Conservation (phyloP, 2,797 vertebrate genomes). For the Macroramphosus scolopax region DNA sequence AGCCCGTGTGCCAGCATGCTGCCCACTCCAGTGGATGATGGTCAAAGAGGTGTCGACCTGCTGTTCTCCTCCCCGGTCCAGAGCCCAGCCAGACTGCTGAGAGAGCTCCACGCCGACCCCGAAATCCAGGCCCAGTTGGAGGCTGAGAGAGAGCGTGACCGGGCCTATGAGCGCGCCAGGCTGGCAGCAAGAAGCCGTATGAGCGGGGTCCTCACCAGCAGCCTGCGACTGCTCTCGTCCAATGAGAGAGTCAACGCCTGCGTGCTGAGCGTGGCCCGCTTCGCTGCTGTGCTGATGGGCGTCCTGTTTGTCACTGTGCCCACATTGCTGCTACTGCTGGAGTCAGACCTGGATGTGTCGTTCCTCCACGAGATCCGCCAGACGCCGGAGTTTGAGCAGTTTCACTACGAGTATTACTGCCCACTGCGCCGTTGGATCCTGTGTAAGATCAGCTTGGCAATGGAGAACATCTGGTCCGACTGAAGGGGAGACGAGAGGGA, state of each 20-base stretch:
- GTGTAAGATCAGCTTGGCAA: constrained; percentile 85
- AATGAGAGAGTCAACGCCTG: constrained; percentile 86
- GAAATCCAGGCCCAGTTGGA: constrained; percentile 91
- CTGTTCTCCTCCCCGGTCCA: constrained; percentile 88
- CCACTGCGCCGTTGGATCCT: constrained; percentile 91
- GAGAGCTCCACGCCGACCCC: constrained; percentile 88
- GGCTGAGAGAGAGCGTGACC: constrained; percentile 85
- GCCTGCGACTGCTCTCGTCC: constrained; percentile 84
- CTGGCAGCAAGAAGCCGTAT: constrained; percentile 73
- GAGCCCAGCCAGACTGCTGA: constrained; percentile 81
- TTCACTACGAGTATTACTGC: constrained; percentile 96
- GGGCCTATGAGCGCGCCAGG: constrained; percentile 82
- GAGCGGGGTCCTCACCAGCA: constrained; percentile 75
- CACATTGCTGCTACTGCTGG: constrained; percentile 91
- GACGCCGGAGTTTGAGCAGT: constrained; percentile 96
- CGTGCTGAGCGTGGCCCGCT: constrained; percentile 86
- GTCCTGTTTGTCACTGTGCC: constrained; percentile 89
- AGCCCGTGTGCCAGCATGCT: constrained; percentile 91
- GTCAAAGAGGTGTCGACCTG: constrained; percentile 83
- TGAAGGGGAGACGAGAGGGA: constrained; percentile 58
- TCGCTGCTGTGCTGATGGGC: constrained; percentile 87
- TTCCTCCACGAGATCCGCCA: constrained; percentile 97
- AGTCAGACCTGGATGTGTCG: constrained; percentile 95
- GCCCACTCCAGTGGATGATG: constrained; percentile 86
- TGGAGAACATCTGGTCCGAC: constrained; percentile 86